Percentiles rank a stretch among this genome's conserved stretches.
These are phyloP conservation scores for Odontomachus brunneus DNA, from an alignment of 1,140 invertebrate genomes.

Conservation along the genomic window DNA sequence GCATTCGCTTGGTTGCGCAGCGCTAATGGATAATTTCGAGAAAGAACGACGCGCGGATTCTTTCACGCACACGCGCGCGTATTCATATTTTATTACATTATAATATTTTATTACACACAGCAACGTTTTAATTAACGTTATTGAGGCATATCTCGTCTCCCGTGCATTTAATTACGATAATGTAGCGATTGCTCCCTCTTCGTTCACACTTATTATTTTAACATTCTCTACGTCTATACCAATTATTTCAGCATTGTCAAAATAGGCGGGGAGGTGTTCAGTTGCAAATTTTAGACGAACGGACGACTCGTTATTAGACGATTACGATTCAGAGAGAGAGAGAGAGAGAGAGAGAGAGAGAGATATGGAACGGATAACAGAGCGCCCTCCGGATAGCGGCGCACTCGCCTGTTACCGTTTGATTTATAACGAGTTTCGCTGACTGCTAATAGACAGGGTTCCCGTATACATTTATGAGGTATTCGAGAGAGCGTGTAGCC, in stretches of 20 bases:
- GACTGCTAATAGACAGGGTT: conserved; percentile 41
- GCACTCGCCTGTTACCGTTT: conserved; percentile 26
- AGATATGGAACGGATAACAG: conserved; percentile 11
- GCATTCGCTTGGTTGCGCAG: too few species aligned
- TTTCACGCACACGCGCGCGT: too few species aligned
- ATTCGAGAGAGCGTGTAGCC: conserved; percentile 33
- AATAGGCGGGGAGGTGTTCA: conserved; percentile 30
- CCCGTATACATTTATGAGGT: conserved; percentile 4
- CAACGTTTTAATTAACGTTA: conserved; percentile 25
- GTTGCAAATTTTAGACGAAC: conserved; percentile 37
- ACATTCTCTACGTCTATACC: too few species aligned
- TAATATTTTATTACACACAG: background rate
- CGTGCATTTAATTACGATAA: conserved; percentile 34
- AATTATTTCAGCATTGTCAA: conserved; percentile 40
- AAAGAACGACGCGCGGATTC: background rate
- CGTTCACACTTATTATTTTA: conserved; percentile 38
- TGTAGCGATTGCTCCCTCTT: conserved; percentile 12
- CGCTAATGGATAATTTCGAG: background rate
- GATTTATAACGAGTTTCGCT: conserved; percentile 38
- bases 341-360: too few species aligned
- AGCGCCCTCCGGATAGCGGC: background rate
- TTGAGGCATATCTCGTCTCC: conserved; percentile 9
- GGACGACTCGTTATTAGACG: conserved; percentile 3
- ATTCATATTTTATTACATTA: background rate
- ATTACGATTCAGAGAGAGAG: background rate